Conservation (phyloP, 1,140 invertebrate species). For the Linepithema humile region DNA sequence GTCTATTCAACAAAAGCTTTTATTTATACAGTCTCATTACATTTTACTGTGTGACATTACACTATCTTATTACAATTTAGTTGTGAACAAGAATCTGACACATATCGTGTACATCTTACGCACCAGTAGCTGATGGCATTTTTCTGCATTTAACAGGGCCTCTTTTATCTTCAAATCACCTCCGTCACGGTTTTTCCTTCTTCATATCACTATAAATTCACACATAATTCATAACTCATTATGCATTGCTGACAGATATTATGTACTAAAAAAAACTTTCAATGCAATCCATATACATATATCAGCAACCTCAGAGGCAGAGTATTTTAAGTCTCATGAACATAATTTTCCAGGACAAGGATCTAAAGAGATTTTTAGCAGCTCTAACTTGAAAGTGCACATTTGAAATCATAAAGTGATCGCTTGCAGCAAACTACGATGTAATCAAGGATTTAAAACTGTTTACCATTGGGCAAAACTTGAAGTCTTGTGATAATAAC, state of each 20-base stretch:
- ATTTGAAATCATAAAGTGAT: too few species aligned
- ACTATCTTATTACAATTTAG: not conserved
- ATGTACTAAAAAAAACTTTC: not conserved
- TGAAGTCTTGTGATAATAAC: too few species aligned
- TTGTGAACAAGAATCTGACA: not conserved
- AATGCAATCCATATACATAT: not conserved
- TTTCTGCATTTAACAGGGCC: conserved; percentile 60
- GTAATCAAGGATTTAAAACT: too few species aligned
- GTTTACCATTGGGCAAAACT: too few species aligned
- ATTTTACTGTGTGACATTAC: not conserved
- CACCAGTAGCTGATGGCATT: conserved; percentile 74
- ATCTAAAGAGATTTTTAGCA: too few species aligned
- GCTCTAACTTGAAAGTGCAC: too few species aligned
- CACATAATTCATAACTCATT: not conserved
- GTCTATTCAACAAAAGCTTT: not conserved
- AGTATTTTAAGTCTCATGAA: too few species aligned
- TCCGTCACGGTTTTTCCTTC: conserved; percentile 68
- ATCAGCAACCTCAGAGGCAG: too few species aligned
- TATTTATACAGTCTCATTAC: not conserved
- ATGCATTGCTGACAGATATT: not conserved
- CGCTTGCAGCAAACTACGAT: too few species aligned
- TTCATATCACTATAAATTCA: conserved; percentile 73
- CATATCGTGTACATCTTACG: conserved; percentile 10
- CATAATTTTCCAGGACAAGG: too few species aligned
- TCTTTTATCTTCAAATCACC: conserved; percentile 54